Base-by-base conservation (phyloP, 2,888 invertebrate genomes). In the Crematogaster levior region DNA sequence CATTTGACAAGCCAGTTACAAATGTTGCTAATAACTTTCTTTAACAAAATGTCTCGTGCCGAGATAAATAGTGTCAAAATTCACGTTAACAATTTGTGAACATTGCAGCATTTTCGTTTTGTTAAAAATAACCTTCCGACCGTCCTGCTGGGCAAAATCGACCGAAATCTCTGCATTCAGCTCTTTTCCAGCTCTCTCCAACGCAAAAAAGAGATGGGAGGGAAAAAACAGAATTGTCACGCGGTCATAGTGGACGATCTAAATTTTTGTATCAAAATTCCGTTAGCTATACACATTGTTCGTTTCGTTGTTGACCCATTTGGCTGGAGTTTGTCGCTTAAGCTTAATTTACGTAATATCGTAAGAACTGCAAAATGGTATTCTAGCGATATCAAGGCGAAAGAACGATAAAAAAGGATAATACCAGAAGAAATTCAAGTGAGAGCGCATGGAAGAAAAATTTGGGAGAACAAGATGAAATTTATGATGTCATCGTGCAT, bases 291-390 rank as follows among this genome's bases (percentile, higher is more conserved):
- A 85, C 58, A 74, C 27, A 58, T 79, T 68, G 72, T 70, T 15
- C 56, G 58, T 40, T 37, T 9, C 43, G 34, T 65, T 58, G 72
- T 74, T 91, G 90, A 90, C 91, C 91, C 85, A 91, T 91, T 91
- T 90, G 86, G 88, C 87, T 65, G 72, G 84, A 83, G 72, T 81
- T 85, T 85, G 85, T 86, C 86, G 85, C 86, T 91, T 91, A 89
- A 89, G 89, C 82, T 85, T 89, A 89, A 91, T 90, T 90, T 91
- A 90, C 90, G 90, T 88, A 89, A 90, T 87, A 90, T 90, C 82
- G 82, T 83, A 87, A 85, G 74, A 70, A 75, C 46, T 56, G 74
- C 10, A 56, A 18, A 53, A 27, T 18, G 46, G 74, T 30, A 61
- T 34, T 24, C 60, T 10, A n/a, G 3, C 15, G 48, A 66, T 79